Evolutionary conservation across 1,140 invertebrate genomes (phyloP), one percentile per base, ranked within the genome.

Genomic region (Cyclargus thomasi): DNA sequence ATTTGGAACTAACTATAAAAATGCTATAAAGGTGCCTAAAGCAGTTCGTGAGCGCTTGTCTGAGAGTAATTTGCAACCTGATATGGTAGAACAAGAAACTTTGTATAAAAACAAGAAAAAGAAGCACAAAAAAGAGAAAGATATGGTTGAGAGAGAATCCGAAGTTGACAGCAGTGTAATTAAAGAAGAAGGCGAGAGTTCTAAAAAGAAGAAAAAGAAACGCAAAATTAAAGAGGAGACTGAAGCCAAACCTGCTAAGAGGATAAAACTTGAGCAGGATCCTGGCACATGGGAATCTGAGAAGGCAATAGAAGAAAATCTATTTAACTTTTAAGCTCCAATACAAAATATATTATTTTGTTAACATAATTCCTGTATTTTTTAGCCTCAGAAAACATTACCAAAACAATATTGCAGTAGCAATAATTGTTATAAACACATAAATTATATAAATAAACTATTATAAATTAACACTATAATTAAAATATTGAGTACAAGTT

Each of bases 231-330:
- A 70, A 53, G 72, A 78, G 16, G 67, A 73, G 23, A 70, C 67
- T 8, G 62, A 53, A n/a, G 20, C 67, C 6, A 79, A 75, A 29
- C 76, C 79, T 71, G 20, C 67, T 1, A 86, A 85, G 65, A 69
- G 72, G 53, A 67, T 77, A 14, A 86, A 86, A 70, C 63, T 74
- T 53, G 73, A 83, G 57, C 59, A 67, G 22, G 70, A 80, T 21
- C 71, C 74, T 8, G 71, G 68, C 63, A 73, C 72, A 18, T 88
- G 86, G 86, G 84, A 86, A 2, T 85, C 82, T 2, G 86, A 86
- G 69, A 75, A 81, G 71, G 82, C 84, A 22, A 88, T 88, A 66
- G 80, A 86, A 69, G 76, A 86, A 64, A 86, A 79, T 67, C 77
- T 88, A 23, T 88, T 88, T 78, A 82, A 82, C 67, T 88, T 85